Conservation (phyloP, 2,113 vertebrate genomes). For the Psettodes erumei region DNA sequence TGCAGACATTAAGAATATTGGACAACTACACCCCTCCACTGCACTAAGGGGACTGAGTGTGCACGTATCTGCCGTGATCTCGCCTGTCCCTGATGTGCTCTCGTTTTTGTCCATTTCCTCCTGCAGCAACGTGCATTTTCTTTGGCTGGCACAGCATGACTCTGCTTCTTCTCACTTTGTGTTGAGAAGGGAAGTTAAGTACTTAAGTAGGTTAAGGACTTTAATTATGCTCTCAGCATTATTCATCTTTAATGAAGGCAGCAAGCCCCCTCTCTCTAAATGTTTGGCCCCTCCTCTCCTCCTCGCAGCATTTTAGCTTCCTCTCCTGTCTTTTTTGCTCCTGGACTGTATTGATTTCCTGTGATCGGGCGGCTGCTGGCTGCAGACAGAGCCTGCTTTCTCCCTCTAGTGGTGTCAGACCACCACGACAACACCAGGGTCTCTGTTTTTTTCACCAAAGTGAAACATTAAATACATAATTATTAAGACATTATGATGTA, state of each 20-base stretch:
- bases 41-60: conserved; percentile 38
- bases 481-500: background rate
- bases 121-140: conserved; percentile 23
- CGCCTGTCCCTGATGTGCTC: background rate
- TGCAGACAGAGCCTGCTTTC: conserved; percentile 39
- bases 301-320: conserved; percentile 13
- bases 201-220: conserved; percentile 32
- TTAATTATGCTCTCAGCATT: conserved; percentile 26
- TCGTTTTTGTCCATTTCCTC: conserved; percentile 37
- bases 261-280: conserved; percentile 6
- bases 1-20: conserved; percentile 56
- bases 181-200: background rate
- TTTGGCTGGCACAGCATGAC: background rate
- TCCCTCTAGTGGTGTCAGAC: conserved; percentile 66
- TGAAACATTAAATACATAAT: too few relatives aligned
- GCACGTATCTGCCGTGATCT: conserved; percentile 37
- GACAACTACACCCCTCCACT: conserved; percentile 42
- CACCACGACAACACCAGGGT: conserved; percentile 32
- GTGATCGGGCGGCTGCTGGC: conserved; percentile 30
- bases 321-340: conserved; percentile 19
- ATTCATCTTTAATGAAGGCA: conserved; percentile 49
- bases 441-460: too few relatives aligned
- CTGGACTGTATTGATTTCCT: conserved; percentile 41
- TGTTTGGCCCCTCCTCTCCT: conserved; percentile 14
- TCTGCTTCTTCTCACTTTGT: conserved; percentile 17